Evolutionary conservation across 2,888 invertebrate species (phyloP).

Genomic region (Pachycephus smyrnensis): DNA sequence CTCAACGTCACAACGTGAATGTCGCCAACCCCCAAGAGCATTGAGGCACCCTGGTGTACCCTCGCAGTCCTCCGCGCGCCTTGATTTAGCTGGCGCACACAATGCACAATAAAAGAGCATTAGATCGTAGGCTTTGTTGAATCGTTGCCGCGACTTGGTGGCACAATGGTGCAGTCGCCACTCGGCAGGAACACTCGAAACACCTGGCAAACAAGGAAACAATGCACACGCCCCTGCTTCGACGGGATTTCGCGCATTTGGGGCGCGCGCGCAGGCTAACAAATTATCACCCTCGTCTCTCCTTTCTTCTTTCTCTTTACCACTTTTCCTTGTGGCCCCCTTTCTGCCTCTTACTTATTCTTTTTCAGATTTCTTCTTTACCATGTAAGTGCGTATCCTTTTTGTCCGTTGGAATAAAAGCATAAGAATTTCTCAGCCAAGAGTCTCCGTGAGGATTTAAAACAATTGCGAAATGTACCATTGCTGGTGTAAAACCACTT

Average conservation of each 20-base stretch:
- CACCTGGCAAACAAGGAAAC: slow-evolving; percentile 67
- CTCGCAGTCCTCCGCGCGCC: slow-evolving; percentile 35
- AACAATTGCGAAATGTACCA: not conserved
- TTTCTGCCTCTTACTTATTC: not conserved
- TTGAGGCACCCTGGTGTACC: not conserved
- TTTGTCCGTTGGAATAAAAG: not conserved
- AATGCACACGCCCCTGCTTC: slow-evolving; percentile 59
- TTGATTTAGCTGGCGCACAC: slow-evolving; percentile 54
- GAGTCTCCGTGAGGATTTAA: not conserved
- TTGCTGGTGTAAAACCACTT: not conserved
- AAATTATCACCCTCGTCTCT: slow-evolving; percentile 54
- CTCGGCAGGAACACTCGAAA: slow-evolving; percentile 60
- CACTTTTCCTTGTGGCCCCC: not conserved
- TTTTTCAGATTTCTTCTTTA: not conserved
- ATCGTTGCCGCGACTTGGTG: slow-evolving; percentile 57
- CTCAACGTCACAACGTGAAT: not conserved
- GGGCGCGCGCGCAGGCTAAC: slow-evolving; percentile 58
- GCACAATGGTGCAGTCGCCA: slow-evolving; percentile 60
- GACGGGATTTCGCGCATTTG: slow-evolving; percentile 64
- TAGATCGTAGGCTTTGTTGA: slow-evolving; percentile 66
- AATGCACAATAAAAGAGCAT: slow-evolving; percentile 68
- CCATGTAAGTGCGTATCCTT: not conserved
- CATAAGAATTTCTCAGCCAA: not conserved
- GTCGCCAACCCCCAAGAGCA: not conserved
- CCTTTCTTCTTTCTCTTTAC: not conserved